Base-by-base conservation (phyloP, 2,113 vertebrate species). In the Aplodontia rufa region DNA sequence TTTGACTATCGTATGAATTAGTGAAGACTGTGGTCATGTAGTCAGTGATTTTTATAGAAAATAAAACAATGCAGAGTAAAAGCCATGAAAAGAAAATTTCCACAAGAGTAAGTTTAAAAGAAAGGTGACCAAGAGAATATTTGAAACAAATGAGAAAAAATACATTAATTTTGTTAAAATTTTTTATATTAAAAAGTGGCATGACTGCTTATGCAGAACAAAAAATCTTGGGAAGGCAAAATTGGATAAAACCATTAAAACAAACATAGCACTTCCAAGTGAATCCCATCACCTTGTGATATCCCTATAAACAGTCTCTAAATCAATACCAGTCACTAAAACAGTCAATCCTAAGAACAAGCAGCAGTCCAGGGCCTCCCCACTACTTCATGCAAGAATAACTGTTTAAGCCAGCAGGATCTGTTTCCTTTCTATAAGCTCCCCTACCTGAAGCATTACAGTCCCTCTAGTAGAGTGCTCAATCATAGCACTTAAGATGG, bases 111-210 rank as follows among this genome's bases (percentile, higher is more conserved):
- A 40, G 8, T 86, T 40, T 75, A 51, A 69, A 82, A 86, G 51
- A 92, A 85, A 13, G 3, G 5, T 78, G 16, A 76, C 72, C 51
- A 93, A 90, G 6, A 84, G 35, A 94, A 92, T 87, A 24, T 74
- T 11, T 94, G 47, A 80, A 81, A 86, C 20, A 96, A 97, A 94
- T 69, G 47, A 88, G n/a, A 94, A 98, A 97, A 97, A 87, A 91
- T n/a, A 42, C 32, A 96, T 47, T 82, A 87, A 87, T 94, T 97
- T 97, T 97, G 91, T 97, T 97, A 98, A 98, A 96, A 91, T 93
- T 96, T 90, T 96, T 95, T 96, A 96, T 98, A 97, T 97, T 97
- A 96, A 97, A 96, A 96, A 97, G 74, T 97, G 97, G 95, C 79
- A 95, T 96, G 95, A 97, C 66, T 76, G 95, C 92, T 96, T 97